A percentile compares a stretch with the other conserved stretches of the same genome.
These are phyloP conservation scores for Melanerpes formicivorus DNA, from an alignment of 2,113 vertebrate species.

Conservation along the genomic window DNA sequence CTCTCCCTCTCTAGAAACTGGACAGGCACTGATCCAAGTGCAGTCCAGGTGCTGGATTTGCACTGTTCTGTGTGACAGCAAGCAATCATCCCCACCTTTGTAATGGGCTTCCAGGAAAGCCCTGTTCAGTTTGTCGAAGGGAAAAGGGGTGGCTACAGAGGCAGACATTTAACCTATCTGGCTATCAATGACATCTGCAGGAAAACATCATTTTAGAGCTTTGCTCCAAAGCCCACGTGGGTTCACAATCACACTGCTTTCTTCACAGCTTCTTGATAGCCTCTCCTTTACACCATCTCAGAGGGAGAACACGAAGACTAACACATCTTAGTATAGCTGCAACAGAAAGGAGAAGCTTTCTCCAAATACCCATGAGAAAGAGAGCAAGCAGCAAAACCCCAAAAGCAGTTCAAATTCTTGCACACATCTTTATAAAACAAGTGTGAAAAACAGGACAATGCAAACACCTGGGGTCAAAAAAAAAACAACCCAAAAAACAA, in stretches of 20 bases:
- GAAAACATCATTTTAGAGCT: background rate
- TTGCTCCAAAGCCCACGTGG: background rate
- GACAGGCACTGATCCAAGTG: background rate
- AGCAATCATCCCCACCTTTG: background rate
- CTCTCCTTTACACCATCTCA: background rate
- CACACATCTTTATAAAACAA: background rate
- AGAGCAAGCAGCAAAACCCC: background rate
- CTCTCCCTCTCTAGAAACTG: background rate
- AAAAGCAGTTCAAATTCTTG: background rate
- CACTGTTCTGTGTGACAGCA: background rate
- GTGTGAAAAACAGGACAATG: background rate
- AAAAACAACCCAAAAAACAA: background rate
- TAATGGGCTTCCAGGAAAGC: background rate
- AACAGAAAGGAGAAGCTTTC: background rate
- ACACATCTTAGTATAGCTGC: background rate
- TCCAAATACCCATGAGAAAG: background rate
- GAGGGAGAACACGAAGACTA: background rate
- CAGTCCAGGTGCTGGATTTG: background rate
- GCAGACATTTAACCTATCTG: background rate
- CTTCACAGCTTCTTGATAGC: background rate
- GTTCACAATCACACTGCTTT: background rate
- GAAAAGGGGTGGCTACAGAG: background rate
- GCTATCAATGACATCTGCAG: background rate
- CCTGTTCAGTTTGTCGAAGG: background rate
- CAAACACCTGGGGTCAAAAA: slow-evolving; percentile 9